These are phyloP conservation scores for human (Homo sapiens) DNA, from an alignment of 2,113 vertebrate species.

Conservation along the genomic window GRCh38 chr3:138532001-138532500, in stretches of 20 bases:
- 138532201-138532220: neutral
- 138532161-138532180: neutral
- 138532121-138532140: constrained; percentile 22
- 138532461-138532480: neutral
- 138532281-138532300: constrained; percentile 27
- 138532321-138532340: neutral
- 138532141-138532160: neutral
- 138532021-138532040: constrained; percentile 1
- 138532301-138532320: constrained; percentile 15
- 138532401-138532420: neutral
- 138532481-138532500: constrained; percentile 16
- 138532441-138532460: constrained; percentile 21
- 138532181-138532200: neutral
- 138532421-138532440: constrained; percentile 34
- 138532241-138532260: constrained; percentile 45
- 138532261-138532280: constrained; percentile 52
- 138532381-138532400: neutral
- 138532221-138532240: neutral
- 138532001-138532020: constrained; percentile 5
- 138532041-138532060: neutral
- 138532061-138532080: constrained; percentile 28
- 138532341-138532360: constrained; percentile 38
- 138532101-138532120: constrained; percentile 46
- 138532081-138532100: neutral
- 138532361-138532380: neutral